A percentile compares a stretch with the other conserved stretches of the same genome.
Conservation (phyloP, 1,140 invertebrate genomes). For the Papilio dardanus region DNA sequence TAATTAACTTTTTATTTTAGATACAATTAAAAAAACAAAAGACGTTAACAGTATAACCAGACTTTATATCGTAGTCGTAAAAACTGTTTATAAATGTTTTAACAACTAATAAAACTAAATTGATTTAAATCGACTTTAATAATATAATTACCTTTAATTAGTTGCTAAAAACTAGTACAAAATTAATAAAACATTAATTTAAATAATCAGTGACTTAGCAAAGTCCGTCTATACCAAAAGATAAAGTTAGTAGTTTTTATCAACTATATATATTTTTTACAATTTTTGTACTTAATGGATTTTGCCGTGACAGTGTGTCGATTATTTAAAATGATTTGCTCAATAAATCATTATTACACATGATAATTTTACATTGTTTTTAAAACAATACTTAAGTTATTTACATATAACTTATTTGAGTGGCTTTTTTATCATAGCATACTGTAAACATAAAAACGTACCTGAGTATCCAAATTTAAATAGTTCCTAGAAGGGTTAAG, state of each 20-base stretch:
- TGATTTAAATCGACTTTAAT: neutral
- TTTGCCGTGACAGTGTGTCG: slow-evolving; percentile 1
- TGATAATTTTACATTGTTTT: neutral
- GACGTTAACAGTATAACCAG: neutral
- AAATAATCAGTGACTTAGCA: neutral
- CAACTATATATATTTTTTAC: neutral
- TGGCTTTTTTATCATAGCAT: neutral
- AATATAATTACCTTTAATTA: neutral
- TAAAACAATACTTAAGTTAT: neutral
- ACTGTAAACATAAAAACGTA: too few species aligned
- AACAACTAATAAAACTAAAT: neutral
- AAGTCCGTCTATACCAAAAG: neutral
- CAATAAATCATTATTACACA: neutral
- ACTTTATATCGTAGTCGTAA: neutral
- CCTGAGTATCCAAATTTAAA: too few species aligned
- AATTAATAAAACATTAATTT: neutral
- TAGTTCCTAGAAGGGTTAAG: too few species aligned
- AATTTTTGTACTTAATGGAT: slow-evolving; percentile 7
- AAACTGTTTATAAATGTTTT: neutral
- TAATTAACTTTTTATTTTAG: too few species aligned
- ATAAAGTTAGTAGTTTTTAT: neutral
- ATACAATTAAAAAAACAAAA: neutral
- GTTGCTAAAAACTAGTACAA: neutral
- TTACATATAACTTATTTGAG: neutral
- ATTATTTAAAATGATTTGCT: slow-evolving; percentile 12